A percentile compares a stretch with the other conserved stretches of the same genome.
These are phyloP conservation scores for Brevipalpus yothersi DNA, from an alignment of 1,140 invertebrate species.

Conservation along the genomic window DNA sequence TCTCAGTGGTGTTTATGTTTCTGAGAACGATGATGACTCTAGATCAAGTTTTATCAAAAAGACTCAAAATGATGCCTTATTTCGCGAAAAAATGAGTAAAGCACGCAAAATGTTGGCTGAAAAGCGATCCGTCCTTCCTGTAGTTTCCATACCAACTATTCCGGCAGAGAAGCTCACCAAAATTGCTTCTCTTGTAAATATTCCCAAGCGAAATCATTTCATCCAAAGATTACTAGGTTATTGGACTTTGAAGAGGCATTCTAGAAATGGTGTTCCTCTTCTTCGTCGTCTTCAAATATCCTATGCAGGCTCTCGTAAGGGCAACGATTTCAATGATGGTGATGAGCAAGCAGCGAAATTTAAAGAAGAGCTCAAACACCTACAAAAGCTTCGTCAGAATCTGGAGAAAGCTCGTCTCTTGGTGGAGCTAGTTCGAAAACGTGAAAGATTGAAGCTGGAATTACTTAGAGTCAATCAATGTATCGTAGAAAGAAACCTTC, in stretches of 20 bases:
- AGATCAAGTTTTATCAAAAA: not conserved
- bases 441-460: slow-evolving; percentile 58
- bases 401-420: slow-evolving; percentile 71
- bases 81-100: slow-evolving; percentile 40
- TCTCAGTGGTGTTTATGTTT: slow-evolving; percentile 3
- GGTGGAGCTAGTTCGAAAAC: slow-evolving; percentile 77
- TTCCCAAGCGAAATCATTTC: slow-evolving; percentile 51
- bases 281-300: slow-evolving; percentile 53
- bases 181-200: slow-evolving; percentile 43
- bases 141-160: slow-evolving; percentile 79
- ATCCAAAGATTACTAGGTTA: slow-evolving; percentile 59
- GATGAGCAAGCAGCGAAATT: slow-evolving; percentile 19
- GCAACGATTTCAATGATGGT: slow-evolving; percentile 4
- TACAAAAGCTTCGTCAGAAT: slow-evolving; percentile 80
- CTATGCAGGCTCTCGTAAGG: slow-evolving; percentile 11
- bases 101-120: slow-evolving; percentile 50
- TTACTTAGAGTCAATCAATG: not conserved
- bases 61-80: not conserved
- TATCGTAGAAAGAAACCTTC: slow-evolving; percentile 27
- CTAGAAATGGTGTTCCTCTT: slow-evolving; percentile 81
- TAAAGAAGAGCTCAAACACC: slow-evolving; percentile 70
- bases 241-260: slow-evolving; percentile 87
- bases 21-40: slow-evolving; percentile 6
- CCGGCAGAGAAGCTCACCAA: slow-evolving; percentile 62
- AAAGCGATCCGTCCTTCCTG: slow-evolving; percentile 62